These are phyloP conservation scores for Belonocnema kinseyi DNA, from an alignment of 1,140 invertebrate species.

Conservation along the genomic window DNA sequence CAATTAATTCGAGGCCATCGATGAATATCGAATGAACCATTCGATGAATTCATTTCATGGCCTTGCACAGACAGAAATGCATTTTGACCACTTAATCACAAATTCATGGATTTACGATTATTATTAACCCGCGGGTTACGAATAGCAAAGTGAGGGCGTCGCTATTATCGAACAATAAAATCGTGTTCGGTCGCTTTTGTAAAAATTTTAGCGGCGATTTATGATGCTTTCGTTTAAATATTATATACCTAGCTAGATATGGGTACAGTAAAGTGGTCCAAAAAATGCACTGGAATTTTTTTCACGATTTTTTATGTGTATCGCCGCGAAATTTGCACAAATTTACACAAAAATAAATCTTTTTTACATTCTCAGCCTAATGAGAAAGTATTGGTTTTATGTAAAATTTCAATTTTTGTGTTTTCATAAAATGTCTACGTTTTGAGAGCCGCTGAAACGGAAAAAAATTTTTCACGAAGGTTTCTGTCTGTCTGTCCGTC, in stretches of 20 bases:
- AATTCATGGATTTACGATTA: constrained; percentile 22
- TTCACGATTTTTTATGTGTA: too few species aligned
- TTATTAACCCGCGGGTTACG: neutral
- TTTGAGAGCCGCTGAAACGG: too few species aligned
- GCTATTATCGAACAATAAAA: constrained; percentile 7
- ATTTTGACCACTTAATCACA: neutral
- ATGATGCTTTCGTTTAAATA: neutral
- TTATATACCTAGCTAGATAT: neutral
- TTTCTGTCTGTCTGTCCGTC: too few species aligned
- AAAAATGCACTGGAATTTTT: too few species aligned
- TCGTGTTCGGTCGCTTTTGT: neutral
- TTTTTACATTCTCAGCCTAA: too few species aligned
- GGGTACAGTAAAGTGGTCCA: too few species aligned
- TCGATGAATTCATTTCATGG: neutral
- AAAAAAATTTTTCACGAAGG: too few species aligned
- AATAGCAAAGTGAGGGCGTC: constrained; percentile 5
- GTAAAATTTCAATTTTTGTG: too few species aligned
- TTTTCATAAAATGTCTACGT: too few species aligned
- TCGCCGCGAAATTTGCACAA: too few species aligned
- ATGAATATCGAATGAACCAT: constrained; percentile 2
- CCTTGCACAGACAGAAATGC: neutral
- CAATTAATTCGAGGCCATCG: neutral
- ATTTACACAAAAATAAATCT: too few species aligned
- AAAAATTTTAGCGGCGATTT: constrained; percentile 11
- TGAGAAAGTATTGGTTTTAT: too few species aligned